A percentile compares a stretch with the other conserved stretches of the same genome.
These are phyloP conservation scores for Microchrysa polita DNA, from an alignment of 2,888 invertebrate genomes.

Conservation along the genomic window DNA sequence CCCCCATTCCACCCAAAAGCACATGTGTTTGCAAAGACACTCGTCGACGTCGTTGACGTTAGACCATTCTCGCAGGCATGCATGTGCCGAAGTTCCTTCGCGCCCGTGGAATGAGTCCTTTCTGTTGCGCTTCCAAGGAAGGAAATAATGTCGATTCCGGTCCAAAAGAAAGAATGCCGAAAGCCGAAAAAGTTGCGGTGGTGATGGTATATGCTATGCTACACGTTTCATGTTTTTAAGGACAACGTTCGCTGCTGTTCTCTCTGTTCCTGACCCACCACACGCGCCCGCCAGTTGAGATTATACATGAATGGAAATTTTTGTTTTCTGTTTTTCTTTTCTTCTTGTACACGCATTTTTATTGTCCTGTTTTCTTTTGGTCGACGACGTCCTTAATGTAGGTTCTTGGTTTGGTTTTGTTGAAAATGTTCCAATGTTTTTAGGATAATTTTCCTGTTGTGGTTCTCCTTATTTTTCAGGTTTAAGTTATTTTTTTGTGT, in stretches of 20 bases:
- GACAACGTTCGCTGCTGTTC: neutral
- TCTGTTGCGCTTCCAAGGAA: slow-evolving; percentile 36
- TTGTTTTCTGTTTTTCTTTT: too few species aligned
- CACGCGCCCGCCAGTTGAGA: slow-evolving; percentile 49
- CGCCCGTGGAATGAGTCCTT: neutral
- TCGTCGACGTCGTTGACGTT: too few species aligned
- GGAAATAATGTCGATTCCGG: neutral
- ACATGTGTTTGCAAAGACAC: too few species aligned
- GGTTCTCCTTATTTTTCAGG: slow-evolving; percentile 19
- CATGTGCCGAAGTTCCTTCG: slow-evolving; percentile 20
- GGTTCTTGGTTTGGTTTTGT: slow-evolving; percentile 28
- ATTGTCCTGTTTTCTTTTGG: slow-evolving; percentile 9
- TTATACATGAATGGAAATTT: slow-evolving; percentile 48
- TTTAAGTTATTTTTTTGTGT: slow-evolving; percentile 39
- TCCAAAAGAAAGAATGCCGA: too few species aligned
- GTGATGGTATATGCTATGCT: neutral
- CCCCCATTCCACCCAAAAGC: too few species aligned
- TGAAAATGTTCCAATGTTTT: neutral
- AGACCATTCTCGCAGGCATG: neutral
- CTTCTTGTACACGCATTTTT: slow-evolving; percentile 44
- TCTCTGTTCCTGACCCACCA: slow-evolving; percentile 52
- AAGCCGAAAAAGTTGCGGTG: too few species aligned
- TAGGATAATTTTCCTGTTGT: too few species aligned
- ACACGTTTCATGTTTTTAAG: neutral
- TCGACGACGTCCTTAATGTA: neutral